These are phyloP conservation scores for Myotis lucifugus DNA, from an alignment of 2,113 vertebrate species.

Conservation along the genomic window DNA sequence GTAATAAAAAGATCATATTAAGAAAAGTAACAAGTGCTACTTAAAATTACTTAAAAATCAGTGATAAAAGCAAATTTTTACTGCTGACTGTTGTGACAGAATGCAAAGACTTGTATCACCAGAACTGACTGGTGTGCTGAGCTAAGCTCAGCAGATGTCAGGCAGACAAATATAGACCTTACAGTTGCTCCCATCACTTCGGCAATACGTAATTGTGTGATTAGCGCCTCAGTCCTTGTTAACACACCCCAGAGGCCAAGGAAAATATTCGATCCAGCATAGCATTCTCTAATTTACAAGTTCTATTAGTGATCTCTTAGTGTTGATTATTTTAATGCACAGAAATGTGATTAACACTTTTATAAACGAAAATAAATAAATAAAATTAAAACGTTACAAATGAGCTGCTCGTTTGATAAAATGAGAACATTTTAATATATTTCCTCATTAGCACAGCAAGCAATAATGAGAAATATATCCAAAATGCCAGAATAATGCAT, in stretches of 20 bases:
- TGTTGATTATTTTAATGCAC: background rate
- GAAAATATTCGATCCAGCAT: background rate
- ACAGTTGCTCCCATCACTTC: background rate
- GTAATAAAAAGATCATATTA: background rate
- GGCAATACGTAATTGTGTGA: constrained; percentile 37
- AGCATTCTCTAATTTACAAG: constrained; percentile 50
- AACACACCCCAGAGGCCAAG: background rate
- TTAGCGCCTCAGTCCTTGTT: constrained; percentile 41
- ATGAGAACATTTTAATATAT: background rate
- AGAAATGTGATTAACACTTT: background rate
- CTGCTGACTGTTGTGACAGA: background rate
- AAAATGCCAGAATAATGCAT: background rate
- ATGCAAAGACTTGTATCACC: background rate
- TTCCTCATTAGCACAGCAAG: constrained; percentile 27
- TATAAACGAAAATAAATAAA: too few species aligned
- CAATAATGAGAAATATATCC: background rate
- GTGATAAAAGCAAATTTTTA: background rate
- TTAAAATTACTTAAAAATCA: background rate
- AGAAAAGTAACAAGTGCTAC: constrained; percentile 13
- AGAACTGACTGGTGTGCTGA: background rate
- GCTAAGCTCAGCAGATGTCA: background rate
- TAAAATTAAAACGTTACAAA: background rate
- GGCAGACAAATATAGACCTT: constrained; percentile 30
- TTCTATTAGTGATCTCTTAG: constrained; percentile 20
- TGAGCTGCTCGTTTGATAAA: background rate